Evolutionary conservation across 35 echinoderm and acorn worm species (phyloP).

Genomic region (Lytechinus pictus): DNA sequence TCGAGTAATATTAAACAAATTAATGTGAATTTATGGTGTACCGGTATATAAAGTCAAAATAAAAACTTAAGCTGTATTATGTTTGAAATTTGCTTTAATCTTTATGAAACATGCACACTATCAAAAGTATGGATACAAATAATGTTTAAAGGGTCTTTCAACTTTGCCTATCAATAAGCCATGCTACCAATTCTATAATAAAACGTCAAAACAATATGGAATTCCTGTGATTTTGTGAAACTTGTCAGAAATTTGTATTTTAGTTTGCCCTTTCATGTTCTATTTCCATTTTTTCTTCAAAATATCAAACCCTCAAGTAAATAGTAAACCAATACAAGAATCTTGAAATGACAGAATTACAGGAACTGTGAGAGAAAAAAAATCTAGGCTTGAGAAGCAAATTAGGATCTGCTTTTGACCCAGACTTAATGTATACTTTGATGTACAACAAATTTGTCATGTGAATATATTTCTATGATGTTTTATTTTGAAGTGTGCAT

Average conservation of each 20-base stretch:
- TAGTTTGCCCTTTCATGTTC: neutral
- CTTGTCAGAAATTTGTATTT: neutral
- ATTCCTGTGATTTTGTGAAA: neutral
- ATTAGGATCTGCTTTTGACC: conserved; percentile 41
- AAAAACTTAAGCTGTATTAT: neutral
- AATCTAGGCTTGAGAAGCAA: neutral
- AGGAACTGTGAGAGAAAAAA: neutral
- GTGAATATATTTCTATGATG: conserved; percentile 7
- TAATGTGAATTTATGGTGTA: too few relatives aligned
- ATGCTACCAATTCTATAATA: neutral
- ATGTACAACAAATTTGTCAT: neutral
- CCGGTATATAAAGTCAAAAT: too few relatives aligned
- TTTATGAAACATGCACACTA: neutral
- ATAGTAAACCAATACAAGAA: neutral
- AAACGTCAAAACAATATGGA: neutral
- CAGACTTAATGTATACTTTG: conserved; percentile 30
- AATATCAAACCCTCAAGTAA: too few relatives aligned
- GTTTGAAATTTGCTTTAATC: neutral
- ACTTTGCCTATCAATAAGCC: neutral
- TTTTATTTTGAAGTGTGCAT: conserved; percentile 45
- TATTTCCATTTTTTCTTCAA: neutral
- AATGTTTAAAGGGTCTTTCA: too few relatives aligned
- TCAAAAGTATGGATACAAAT: neutral
- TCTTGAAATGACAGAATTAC: neutral
- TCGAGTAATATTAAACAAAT: too few relatives aligned